phyloP scores from a whole-genome alignment of 2,797 vertebrate species.

The Eulemur mongoz region DNA sequence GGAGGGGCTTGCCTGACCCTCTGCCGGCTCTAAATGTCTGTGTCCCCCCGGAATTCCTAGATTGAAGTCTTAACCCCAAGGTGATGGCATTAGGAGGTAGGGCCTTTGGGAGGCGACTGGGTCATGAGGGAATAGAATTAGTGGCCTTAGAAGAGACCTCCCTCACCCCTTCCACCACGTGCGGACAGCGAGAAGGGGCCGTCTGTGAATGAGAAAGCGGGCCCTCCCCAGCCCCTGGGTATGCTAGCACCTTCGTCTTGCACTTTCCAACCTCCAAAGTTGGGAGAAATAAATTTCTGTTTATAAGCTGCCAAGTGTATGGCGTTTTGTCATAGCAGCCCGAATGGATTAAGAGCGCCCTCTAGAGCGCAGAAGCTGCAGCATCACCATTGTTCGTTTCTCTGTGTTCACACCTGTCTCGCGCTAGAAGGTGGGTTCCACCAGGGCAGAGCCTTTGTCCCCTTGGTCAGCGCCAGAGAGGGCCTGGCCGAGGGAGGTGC shows the following conservation, averaged over 20 bases:
- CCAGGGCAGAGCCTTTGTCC: no score
- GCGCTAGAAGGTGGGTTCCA: neutral
- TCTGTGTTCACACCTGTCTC: neutral
- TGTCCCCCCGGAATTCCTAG: neutral
- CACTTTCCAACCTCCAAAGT: neutral
- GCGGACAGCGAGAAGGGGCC: neutral
- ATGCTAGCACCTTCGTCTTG: neutral
- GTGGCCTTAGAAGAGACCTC: neutral
- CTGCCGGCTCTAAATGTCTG: neutral
- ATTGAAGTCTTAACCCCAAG: neutral
- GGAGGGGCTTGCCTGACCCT: neutral
- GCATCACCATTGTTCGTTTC: neutral
- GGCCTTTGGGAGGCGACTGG: neutral
- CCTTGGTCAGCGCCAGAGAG: neutral
- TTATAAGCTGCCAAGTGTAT: no score
- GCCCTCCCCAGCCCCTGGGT: neutral
- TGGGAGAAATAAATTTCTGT: neutral
- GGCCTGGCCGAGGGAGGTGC: neutral
- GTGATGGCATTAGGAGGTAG: neutral
- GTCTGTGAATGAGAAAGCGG: neutral
- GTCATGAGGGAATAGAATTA: neutral
- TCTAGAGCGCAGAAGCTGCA: accelerated
- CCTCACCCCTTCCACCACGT: neutral
- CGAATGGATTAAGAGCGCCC: neutral
- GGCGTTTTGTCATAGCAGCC: neutral